A percentile compares a stretch with the other conserved stretches of the same genome.
Evolutionary conservation across 2,797 vertebrate genomes (phyloP).

Genomic region (Sebastolobus altivelis): DNA sequence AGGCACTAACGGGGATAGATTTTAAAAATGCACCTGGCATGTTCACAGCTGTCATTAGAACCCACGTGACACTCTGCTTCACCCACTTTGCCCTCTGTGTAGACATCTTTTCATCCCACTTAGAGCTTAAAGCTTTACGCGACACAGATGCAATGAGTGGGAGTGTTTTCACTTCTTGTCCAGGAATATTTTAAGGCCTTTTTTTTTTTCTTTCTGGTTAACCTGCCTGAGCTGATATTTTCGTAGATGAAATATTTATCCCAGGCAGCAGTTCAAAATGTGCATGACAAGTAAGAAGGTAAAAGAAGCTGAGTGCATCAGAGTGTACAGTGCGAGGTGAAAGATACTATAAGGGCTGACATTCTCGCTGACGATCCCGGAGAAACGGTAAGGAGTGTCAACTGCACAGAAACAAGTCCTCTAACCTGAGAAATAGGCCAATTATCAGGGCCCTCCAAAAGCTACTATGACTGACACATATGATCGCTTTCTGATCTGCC

Average conservation of each 20-base stretch:
- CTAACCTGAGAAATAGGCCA: conserved; percentile 9
- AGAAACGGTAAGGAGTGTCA: neutral
- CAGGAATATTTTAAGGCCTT: conserved; percentile 23
- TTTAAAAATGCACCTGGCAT: conserved; percentile 18
- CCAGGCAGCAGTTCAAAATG: conserved; percentile 3
- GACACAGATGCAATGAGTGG: conserved; percentile 25
- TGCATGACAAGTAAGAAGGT: conserved; percentile 27
- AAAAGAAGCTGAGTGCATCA: conserved; percentile 18
- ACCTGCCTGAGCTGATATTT: conserved; percentile 38
- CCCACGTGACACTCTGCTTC: neutral
- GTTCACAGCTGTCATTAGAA: conserved; percentile 30
- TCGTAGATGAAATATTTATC: conserved; percentile 45
- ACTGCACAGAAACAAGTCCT: neutral
- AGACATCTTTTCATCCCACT: conserved; percentile 22
- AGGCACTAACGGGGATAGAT: neutral
- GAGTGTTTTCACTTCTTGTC: conserved; percentile 38
- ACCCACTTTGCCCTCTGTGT: conserved; percentile 11
- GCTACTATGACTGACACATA: neutral
- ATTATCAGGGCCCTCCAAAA: neutral
- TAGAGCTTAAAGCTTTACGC: conserved; percentile 6
- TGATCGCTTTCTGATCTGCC: neutral
- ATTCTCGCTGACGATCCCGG: conserved; percentile 13
- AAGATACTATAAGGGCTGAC: neutral
- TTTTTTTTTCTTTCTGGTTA: conserved; percentile 2
- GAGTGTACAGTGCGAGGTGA: conserved; percentile 10